phyloP scores from a whole-genome alignment of 2,113 vertebrate species.

The Syngnathus floridae region DNA sequence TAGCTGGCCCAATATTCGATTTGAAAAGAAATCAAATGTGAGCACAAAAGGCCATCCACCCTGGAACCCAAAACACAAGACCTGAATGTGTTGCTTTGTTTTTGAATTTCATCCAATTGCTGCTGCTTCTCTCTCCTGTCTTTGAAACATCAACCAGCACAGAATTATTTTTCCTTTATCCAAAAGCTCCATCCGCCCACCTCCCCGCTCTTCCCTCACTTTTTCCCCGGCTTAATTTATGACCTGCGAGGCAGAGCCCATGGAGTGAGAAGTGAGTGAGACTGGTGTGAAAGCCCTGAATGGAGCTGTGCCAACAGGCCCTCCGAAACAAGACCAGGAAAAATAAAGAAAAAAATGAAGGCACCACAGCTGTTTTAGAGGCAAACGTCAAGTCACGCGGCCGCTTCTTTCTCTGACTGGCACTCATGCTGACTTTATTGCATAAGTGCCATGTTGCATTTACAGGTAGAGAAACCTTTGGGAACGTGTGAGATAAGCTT shows the following conservation, averaged over 20 bases:
- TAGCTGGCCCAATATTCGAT: background rate
- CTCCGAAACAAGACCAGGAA: slow-evolving; percentile 57
- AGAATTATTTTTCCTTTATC: background rate
- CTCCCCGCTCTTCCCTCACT: slow-evolving; percentile 19
- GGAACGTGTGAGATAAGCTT: background rate
- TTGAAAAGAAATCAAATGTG: background rate
- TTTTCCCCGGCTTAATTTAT: slow-evolving; percentile 67
- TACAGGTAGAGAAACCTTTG: slow-evolving; percentile 17
- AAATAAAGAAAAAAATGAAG: slow-evolving; percentile 59
- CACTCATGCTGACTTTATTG: slow-evolving; percentile 45
- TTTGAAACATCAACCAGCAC: background rate
- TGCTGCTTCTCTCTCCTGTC: background rate
- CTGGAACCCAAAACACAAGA: background rate
- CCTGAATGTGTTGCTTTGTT: background rate
- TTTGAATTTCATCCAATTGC: background rate
- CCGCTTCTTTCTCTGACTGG: slow-evolving; percentile 43
- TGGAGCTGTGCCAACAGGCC: slow-evolving; percentile 68
- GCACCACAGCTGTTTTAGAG: slow-evolving; percentile 64
- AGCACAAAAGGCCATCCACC: background rate
- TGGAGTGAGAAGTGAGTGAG: slow-evolving; percentile 73
- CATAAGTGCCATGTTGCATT: slow-evolving; percentile 19
- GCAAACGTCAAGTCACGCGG: slow-evolving; percentile 45
- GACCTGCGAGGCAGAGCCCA: slow-evolving; percentile 68
- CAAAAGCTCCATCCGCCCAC: background rate
- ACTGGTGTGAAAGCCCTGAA: slow-evolving; percentile 72